These are phyloP conservation scores for Chamaea fasciata DNA, from an alignment of 2,113 vertebrate genomes.

Conservation along the genomic window DNA sequence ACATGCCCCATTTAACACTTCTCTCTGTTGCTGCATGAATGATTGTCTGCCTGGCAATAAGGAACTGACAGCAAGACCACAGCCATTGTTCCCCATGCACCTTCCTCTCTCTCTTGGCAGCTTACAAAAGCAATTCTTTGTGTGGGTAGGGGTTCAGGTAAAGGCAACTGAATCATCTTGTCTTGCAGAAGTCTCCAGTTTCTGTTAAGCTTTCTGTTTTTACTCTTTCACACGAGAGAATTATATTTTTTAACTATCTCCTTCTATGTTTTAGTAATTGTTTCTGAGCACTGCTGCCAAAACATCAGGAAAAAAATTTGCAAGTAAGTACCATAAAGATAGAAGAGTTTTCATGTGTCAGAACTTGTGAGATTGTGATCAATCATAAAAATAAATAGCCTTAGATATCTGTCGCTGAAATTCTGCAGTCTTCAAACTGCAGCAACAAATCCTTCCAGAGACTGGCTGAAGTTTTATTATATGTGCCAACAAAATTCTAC, in stretches of 20 bases:
- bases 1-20: background rate
- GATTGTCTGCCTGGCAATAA: background rate
- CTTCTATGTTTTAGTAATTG: background rate
- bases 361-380: conserved; percentile 1
- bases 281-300: background rate
- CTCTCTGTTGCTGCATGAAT: background rate
- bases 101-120: background rate
- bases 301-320: background rate
- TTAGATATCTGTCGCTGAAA: background rate
- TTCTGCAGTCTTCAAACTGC: background rate
- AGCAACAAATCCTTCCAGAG: conserved; percentile 41
- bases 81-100: background rate
- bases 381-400: conserved; percentile 27
- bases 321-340: conserved; percentile 18
- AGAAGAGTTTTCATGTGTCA: conserved; percentile 23
- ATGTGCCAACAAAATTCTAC: conserved; percentile 17
- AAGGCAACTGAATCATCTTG: background rate
- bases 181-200: background rate
- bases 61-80: background rate
- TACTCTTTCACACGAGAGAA: background rate
- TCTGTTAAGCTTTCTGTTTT: background rate
- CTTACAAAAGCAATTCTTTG: background rate
- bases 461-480: conserved; percentile 26
- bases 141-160: background rate
- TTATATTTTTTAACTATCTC: background rate